phyloP scores from a whole-genome alignment of 2,888 invertebrate genomes.

The Drosophila borealis region DNA sequence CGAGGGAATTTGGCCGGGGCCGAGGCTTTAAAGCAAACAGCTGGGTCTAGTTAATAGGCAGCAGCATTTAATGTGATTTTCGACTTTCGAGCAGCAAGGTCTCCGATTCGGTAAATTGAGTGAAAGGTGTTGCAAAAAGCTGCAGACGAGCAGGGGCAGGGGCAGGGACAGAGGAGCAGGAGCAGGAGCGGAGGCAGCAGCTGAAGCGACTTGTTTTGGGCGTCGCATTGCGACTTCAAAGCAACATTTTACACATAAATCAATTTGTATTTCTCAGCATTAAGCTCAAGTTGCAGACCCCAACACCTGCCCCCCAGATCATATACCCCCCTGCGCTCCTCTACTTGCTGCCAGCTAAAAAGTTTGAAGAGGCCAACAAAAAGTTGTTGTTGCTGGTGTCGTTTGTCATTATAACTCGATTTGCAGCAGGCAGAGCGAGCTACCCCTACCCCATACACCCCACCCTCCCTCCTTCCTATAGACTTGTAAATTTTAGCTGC shows the following conservation, averaged over 20 bases:
- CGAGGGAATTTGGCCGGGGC: slow-evolving; percentile 54
- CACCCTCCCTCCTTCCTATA: neutral
- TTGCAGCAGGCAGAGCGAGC: slow-evolving; percentile 22
- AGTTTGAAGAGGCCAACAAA: slow-evolving; percentile 22
- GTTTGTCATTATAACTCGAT: slow-evolving; percentile 68
- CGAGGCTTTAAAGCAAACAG: slow-evolving; percentile 64
- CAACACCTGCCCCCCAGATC: slow-evolving; percentile 1
- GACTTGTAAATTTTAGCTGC: slow-evolving; percentile 43
- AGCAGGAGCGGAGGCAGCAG: neutral
- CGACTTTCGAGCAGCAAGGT: slow-evolving; percentile 7
- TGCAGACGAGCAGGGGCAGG: neutral
- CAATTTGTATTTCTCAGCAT: slow-evolving; percentile 70
- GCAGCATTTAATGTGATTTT: slow-evolving; percentile 63
- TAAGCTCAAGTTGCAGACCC: slow-evolving; percentile 49
- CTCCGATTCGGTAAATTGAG: slow-evolving; percentile 55
- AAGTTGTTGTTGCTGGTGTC: slow-evolving; percentile 31
- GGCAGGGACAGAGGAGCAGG: neutral
- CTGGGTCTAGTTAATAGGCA: slow-evolving; percentile 49
- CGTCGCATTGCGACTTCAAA: slow-evolving; percentile 63
- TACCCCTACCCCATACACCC: neutral
- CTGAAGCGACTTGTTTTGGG: slow-evolving; percentile 19
- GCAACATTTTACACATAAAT: slow-evolving; percentile 64
- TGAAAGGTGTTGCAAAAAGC: slow-evolving; percentile 25
- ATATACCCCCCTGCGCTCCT: neutral
- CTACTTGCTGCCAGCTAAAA: neutral